Conservation (phyloP, 2,797 vertebrate genomes). For the Sebastes oblongus region DNA sequence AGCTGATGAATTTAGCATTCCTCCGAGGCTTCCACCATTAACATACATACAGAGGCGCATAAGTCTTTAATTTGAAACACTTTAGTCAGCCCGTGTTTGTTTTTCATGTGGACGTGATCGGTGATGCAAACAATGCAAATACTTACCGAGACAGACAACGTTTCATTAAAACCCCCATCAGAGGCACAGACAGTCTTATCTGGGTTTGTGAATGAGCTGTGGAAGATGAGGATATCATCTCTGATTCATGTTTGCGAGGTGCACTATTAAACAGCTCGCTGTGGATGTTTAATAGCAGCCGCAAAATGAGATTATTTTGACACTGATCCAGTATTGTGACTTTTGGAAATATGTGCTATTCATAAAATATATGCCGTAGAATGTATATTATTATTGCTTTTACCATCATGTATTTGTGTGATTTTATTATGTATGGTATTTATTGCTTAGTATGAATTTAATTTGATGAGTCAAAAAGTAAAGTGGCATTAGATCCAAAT, state of each 20-base stretch:
- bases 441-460: neutral
- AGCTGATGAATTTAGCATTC: constrained; percentile 38
- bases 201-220: neutral
- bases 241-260: neutral
- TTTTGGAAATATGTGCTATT: neutral
- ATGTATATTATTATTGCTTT: neutral
- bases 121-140: constrained; percentile 25
- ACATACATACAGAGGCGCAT: neutral
- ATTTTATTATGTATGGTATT: neutral
- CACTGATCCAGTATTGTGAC: neutral
- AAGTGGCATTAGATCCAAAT: neutral
- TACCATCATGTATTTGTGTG: neutral
- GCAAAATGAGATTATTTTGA: neutral
- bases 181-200: constrained; percentile 6
- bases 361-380: neutral
- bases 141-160: neutral
- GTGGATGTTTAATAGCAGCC: neutral
- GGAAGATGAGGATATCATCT: neutral
- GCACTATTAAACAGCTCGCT: neutral
- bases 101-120: neutral
- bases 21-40: constrained; percentile 8
- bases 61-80: constrained; percentile 9
- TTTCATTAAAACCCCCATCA: constrained; percentile 43
- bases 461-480: neutral
- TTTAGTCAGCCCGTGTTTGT: constrained; percentile 15